phyloP scores from a whole-genome alignment of 2,888 invertebrate genomes.

The Apantesis nais region DNA sequence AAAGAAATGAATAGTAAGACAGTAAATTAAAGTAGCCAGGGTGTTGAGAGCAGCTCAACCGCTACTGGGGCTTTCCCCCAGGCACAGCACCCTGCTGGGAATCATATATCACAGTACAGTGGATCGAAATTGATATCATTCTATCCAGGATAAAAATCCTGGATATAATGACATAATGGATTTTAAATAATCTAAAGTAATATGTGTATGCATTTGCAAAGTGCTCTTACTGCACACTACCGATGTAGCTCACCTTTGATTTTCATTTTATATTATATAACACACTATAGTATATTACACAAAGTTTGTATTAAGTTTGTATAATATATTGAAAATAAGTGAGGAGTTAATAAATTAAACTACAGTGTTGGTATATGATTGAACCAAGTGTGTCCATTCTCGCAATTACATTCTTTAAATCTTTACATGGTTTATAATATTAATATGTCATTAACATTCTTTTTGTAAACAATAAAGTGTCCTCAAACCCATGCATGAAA shows the following conservation, averaged over 20 bases:
- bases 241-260: neutral
- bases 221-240: neutral
- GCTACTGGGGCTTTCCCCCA: too few species aligned
- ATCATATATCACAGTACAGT: neutral
- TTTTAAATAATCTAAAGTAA: neutral
- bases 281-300: neutral
- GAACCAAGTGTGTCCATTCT: neutral
- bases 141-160: too few species aligned
- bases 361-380: neutral
- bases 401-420: neutral
- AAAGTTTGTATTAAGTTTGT: neutral
- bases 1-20: slow-evolving; percentile 21
- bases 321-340: neutral
- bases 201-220: neutral
- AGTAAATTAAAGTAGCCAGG: neutral
- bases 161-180: too few species aligned
- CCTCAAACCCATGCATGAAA: neutral
- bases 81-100: neutral
- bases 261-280: neutral
- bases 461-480: neutral
- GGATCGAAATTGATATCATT: neutral
- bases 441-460: neutral
- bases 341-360: neutral
- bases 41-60: neutral
- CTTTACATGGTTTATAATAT: too few species aligned